phyloP scores from a whole-genome alignment of 2,797 vertebrate genomes.

The Galaxias olidus region DNA sequence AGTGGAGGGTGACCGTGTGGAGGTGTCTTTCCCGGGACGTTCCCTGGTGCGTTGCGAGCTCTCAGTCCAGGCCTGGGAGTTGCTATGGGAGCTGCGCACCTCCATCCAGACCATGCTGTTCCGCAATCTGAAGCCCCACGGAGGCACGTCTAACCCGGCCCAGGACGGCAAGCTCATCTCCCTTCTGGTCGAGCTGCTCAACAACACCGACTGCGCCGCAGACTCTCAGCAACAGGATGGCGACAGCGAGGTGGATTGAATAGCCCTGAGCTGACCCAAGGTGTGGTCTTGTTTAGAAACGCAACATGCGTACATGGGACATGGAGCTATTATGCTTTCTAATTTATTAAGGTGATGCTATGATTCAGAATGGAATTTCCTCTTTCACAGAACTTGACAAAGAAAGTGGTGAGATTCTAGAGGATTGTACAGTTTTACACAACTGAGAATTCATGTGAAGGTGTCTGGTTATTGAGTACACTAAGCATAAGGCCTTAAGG shows the following conservation, averaged over 20 bases:
- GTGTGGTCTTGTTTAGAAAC: no score
- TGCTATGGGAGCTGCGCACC: constrained; percentile 85
- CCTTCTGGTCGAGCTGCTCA: constrained; percentile 87
- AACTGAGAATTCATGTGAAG: neutral
- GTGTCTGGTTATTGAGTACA: neutral
- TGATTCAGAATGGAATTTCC: no score
- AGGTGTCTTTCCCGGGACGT: constrained; percentile 79
- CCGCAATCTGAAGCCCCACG: constrained; percentile 78
- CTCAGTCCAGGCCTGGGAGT: constrained; percentile 77
- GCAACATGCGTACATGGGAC: neutral
- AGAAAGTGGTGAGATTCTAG: neutral
- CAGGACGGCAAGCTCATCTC: constrained; percentile 85
- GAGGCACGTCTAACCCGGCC: constrained; percentile 48
- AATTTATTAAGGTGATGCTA: no score
- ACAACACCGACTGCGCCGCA: constrained; percentile 58
- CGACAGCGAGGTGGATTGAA: constrained; percentile 65
- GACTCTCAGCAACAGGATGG: constrained; percentile 16
- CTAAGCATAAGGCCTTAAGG: no score
- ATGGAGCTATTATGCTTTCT: no score
- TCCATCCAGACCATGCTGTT: constrained; percentile 89
- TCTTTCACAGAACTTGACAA: neutral
- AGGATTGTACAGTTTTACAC: neutral
- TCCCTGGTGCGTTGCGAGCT: constrained; percentile 86
- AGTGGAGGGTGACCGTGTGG: constrained; percentile 79
- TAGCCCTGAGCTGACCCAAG: no score